A percentile compares a stretch with the other conserved stretches of the same genome.
These are phyloP conservation scores for Lathronympha strigana DNA, from an alignment of 2,888 invertebrate species.

Conservation along the genomic window DNA sequence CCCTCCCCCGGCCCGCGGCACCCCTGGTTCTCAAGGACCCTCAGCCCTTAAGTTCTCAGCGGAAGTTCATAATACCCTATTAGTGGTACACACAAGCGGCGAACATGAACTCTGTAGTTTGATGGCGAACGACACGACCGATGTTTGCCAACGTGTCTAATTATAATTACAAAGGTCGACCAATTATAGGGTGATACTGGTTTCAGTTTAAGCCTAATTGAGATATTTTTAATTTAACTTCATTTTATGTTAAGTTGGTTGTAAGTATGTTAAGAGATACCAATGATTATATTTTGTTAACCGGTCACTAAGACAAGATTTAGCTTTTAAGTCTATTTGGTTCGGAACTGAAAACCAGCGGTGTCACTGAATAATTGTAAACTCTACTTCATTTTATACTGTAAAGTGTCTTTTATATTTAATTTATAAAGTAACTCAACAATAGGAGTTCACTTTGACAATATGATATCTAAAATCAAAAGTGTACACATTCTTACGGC, in stretches of 20 bases:
- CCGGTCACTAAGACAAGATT: too few species aligned
- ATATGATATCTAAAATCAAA: too few species aligned
- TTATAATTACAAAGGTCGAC: conserved; percentile 33
- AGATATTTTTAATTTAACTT: neutral
- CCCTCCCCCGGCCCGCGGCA: conserved; percentile 48
- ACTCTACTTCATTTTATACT: too few species aligned
- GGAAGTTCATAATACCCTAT: conserved; percentile 82
- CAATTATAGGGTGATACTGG: conserved; percentile 3
- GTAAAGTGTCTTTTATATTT: too few species aligned
- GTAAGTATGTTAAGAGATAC: neutral
- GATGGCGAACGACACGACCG: conserved; percentile 53
- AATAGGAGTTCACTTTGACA: too few species aligned
- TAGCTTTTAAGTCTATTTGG: too few species aligned
- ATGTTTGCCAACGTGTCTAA: conserved; percentile 36
- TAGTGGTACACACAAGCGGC: conserved; percentile 69
- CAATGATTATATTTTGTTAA: too few species aligned
- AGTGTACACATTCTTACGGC: too few species aligned
- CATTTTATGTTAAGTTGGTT: neutral
- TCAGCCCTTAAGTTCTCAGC: conserved; percentile 67
- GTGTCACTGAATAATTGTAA: too few species aligned
- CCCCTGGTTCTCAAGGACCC: conserved; percentile 56
- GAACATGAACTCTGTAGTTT: conserved; percentile 61
- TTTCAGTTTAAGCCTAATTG: conserved; percentile 4
- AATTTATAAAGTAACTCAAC: too few species aligned
- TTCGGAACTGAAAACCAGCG: too few species aligned